Conservation (phyloP, 1,140 invertebrate species). For the Ephestia elutella region DNA sequence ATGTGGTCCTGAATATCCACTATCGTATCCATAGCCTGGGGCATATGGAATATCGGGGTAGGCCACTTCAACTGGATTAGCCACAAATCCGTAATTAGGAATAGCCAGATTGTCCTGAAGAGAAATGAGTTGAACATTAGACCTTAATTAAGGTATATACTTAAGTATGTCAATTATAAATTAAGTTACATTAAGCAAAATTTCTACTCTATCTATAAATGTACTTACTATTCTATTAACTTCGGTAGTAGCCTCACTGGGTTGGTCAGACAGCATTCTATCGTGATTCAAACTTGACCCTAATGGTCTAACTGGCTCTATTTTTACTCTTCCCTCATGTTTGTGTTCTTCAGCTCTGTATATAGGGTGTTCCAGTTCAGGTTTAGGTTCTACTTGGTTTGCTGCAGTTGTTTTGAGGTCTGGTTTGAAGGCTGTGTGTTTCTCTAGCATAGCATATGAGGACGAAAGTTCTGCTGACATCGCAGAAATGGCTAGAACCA, state of each 20-base stretch:
- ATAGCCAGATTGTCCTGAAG: constrained; percentile 47
- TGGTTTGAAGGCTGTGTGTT: constrained; percentile 34
- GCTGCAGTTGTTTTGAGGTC: constrained; percentile 29
- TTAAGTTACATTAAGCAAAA: too few species aligned
- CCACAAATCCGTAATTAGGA: constrained; percentile 33
- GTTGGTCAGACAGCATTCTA: constrained; percentile 53
- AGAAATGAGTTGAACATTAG: constrained; percentile 13
- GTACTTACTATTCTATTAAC: constrained; percentile 51
- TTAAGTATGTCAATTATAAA: too few species aligned
- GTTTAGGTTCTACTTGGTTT: constrained; percentile 32
- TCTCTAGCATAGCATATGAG: constrained; percentile 33
- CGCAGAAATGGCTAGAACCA: constrained; percentile 21
- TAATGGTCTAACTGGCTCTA: constrained; percentile 41
- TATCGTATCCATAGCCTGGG: constrained; percentile 52
- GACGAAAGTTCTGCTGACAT: constrained; percentile 47
- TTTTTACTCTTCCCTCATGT: constrained; percentile 38
- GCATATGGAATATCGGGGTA: constrained; percentile 64
- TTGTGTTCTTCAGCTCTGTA: constrained; percentile 43
- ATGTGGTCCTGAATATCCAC: constrained; percentile 33
- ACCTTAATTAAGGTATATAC: too few species aligned
- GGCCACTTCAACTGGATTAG: constrained; percentile 42
- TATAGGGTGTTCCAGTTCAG: constrained; percentile 42
- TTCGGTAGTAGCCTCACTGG: constrained; percentile 29
- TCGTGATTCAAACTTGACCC: constrained; percentile 46
- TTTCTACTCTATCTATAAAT: neutral